A percentile compares a stretch with the other conserved stretches of the same genome.
Evolutionary conservation across 2,113 vertebrate genomes (phyloP).

Genomic region (Podilymbus podiceps): DNA sequence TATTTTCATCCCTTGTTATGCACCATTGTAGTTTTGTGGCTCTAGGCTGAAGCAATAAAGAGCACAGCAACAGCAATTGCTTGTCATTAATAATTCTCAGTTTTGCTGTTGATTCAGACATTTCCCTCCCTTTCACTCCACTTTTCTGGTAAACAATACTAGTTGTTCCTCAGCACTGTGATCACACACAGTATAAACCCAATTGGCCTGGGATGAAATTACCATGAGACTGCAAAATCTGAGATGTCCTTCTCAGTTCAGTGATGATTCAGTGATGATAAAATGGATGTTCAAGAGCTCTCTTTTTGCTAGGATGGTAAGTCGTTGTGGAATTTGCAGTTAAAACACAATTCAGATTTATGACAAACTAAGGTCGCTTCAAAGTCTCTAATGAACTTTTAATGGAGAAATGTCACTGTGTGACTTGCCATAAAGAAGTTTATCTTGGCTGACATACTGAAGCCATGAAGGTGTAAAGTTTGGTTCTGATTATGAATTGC

Average conservation of each 20-base stretch:
- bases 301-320: background rate
- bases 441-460: background rate
- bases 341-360: background rate
- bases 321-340: background rate
- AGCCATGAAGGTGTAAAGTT: background rate
- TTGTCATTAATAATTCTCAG: background rate
- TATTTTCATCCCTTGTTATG: background rate
- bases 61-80: background rate
- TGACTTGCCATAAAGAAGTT: background rate
- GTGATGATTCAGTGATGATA: background rate
- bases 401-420: background rate
- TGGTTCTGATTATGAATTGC: background rate
- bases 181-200: background rate
- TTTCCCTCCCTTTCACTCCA: background rate
- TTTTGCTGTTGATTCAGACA: background rate
- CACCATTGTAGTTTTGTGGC: background rate
- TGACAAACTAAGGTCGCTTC: background rate
- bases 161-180: background rate
- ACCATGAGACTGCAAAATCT: background rate
- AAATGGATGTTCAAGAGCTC: background rate
- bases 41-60: background rate
- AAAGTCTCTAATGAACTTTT: background rate
- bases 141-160: background rate
- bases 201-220: background rate
- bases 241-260: conserved; percentile 32